These are phyloP conservation scores for Pipistrellus nathusii DNA, from an alignment of 2,797 vertebrate genomes.

Conservation along the genomic window DNA sequence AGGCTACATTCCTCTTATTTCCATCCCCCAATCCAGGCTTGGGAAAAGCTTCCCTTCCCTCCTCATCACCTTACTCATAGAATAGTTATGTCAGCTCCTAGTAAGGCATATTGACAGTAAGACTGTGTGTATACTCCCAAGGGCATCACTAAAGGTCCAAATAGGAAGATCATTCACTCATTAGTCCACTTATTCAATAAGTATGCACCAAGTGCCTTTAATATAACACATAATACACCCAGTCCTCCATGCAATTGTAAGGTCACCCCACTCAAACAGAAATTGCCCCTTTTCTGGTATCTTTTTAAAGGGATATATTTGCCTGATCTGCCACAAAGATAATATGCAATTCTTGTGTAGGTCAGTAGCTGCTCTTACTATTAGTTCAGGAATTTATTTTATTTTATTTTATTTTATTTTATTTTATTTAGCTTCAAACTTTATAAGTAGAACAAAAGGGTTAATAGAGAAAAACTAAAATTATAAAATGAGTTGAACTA, in stretches of 20 bases:
- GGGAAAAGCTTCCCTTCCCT: neutral
- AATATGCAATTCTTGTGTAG: slow-evolving; percentile 23
- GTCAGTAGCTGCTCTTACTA: slow-evolving; percentile 1
- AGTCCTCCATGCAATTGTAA: neutral
- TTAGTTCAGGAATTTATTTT: neutral
- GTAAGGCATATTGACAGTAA: neutral
- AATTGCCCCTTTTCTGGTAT: slow-evolving; percentile 6
- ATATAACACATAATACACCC: neutral
- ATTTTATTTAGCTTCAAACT: slow-evolving; percentile 9
- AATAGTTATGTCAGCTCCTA: neutral
- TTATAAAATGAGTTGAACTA: slow-evolving; percentile 24
- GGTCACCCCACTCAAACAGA: neutral
- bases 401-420: slow-evolving; percentile 4
- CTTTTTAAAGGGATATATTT: slow-evolving; percentile 8
- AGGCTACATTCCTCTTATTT: neutral
- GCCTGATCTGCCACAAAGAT: neutral
- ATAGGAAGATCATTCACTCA: neutral
- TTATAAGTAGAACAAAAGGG: neutral
- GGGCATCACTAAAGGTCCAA: neutral
- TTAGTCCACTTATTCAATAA: neutral
- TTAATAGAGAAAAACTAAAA: slow-evolving; percentile 41
- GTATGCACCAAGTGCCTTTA: neutral
- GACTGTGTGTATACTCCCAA: neutral
- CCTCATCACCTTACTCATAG: neutral
- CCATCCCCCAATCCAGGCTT: neutral